Base-by-base conservation (phyloP, 2,113 vertebrate genomes). In the Phalacrocorax pelagicus region DNA sequence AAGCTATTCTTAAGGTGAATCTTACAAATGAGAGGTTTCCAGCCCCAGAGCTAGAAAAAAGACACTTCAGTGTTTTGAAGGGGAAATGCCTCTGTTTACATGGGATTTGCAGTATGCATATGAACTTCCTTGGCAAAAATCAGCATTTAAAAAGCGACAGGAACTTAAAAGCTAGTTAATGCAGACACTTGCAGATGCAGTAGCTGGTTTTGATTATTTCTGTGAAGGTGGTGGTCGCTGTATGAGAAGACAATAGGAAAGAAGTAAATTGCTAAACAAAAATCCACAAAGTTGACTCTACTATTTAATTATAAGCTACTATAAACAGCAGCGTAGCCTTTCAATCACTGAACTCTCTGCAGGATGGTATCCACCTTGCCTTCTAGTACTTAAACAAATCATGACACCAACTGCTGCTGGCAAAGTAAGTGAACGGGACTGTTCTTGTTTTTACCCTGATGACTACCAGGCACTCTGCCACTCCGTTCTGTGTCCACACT, bases 121-220 rank as follows among this genome's bases (percentile, higher is more conserved):
- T 80, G 15, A 67, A 73, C 81, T 87, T 92, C 88, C 92, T 58
- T 6, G 58, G 62, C 54, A 82, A 89, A 80, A 92, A 91, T 85
- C 87, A 82, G 90, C 90, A 96, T 88, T 87, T 94, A 61, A 95
- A 95, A 95, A 84, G 87, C 18, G 1, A 52, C 44, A 95, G 96
- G 90, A 96, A 93, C 74, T 77, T 24, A 65, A 44, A 57, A 82
- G 78, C 27, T 61, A 55, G 47, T 90, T 65, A 75, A 91, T 29
- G 49, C 57, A 67, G 63, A 71, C 40, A 63, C 74, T 61, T 85
- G 15, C 57, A 90, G 78, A 52, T 34, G 78, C 73, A 89, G 69
- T 22, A 71, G 52, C 42, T 75, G 44, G 14, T 23, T 62, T 29
- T 52, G 51, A 44, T 40, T 55, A 51, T 80, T 86, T 55, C 62